phyloP scores from a whole-genome alignment of 2,113 vertebrate genomes.

The Camelus dromedarius region DNA sequence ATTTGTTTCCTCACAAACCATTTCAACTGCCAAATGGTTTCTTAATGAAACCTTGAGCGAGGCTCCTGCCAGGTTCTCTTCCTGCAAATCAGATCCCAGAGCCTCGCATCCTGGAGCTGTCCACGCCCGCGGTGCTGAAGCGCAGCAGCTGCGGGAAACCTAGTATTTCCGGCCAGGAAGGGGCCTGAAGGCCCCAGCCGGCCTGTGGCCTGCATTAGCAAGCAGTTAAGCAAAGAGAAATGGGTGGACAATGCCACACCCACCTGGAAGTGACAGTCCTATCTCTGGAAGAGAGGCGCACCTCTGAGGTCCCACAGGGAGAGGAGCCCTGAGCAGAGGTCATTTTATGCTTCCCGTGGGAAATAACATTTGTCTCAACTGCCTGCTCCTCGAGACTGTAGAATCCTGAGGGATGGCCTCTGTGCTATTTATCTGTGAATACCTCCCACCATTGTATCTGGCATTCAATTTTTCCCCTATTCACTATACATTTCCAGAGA shows the following conservation, averaged over 20 bases:
- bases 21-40: constrained; percentile 34
- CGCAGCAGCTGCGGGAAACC: background rate
- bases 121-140: constrained; percentile 75
- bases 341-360: background rate
- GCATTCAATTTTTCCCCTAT: background rate
- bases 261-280: background rate
- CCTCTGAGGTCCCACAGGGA: background rate
- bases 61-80: background rate
- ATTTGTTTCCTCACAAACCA: background rate
- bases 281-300: background rate
- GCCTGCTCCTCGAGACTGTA: background rate
- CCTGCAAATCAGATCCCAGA: background rate
- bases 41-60: background rate
- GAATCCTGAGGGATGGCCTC: background rate
- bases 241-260: constrained; percentile 18
- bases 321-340: background rate
- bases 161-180: background rate
- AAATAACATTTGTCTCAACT: background rate
- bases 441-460: background rate
- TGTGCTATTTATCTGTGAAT: background rate
- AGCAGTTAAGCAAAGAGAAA: constrained; percentile 9
- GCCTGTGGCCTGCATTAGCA: background rate
- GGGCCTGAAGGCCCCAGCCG: background rate
- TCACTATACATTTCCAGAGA: background rate
- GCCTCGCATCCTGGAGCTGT: constrained; percentile 57